Evolutionary conservation across 2,888 invertebrate genomes (phyloP).

Genomic region (Agriotes lineatus): DNA sequence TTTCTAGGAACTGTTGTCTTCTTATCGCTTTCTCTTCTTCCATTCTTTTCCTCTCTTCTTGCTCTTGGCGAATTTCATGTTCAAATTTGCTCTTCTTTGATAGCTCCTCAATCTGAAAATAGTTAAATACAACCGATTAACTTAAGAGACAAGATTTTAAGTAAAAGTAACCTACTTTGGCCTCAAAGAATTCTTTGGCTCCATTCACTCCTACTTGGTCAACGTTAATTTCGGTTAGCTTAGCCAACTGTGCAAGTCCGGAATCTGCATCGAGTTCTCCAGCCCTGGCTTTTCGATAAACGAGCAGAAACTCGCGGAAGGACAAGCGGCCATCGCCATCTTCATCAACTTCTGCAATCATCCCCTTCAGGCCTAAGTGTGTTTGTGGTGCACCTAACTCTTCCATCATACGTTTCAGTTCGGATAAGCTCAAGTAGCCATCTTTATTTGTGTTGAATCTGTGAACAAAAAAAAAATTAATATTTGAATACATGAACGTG

Average conservation of each 20-base stretch:
- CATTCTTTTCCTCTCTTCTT: conserved; percentile 86
- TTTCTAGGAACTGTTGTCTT: conserved; percentile 88
- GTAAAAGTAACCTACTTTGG: too few species aligned
- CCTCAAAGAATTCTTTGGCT: conserved; percentile 96
- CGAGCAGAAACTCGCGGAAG: conserved; percentile 88
- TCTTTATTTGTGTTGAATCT: conserved; percentile 93
- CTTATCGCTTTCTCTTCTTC: conserved; percentile 87
- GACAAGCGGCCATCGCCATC: conserved; percentile 88
- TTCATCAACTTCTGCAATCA: conserved; percentile 94
- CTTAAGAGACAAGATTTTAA: too few species aligned
- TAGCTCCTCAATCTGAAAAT: conserved; percentile 83
- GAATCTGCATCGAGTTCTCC: conserved; percentile 91
- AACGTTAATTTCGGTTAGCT: conserved; percentile 91
- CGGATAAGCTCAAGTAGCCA: conserved; percentile 88
- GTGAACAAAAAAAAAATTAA: too few species aligned
- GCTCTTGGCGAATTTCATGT: conserved; percentile 91
- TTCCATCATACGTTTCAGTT: conserved; percentile 97
- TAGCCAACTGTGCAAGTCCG: conserved; percentile 87
- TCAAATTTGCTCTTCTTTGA: conserved; percentile 89
- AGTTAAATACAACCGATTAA: conserved; percentile 39
- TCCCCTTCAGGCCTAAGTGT: conserved; percentile 92
- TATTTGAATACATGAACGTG: too few species aligned
- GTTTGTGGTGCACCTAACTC: conserved; percentile 95
- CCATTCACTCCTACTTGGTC: conserved; percentile 95
- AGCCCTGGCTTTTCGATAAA: conserved; percentile 90